These are phyloP conservation scores for Eupeodes latifasciatus DNA, from an alignment of 2,888 invertebrate species.

Conservation along the genomic window DNA sequence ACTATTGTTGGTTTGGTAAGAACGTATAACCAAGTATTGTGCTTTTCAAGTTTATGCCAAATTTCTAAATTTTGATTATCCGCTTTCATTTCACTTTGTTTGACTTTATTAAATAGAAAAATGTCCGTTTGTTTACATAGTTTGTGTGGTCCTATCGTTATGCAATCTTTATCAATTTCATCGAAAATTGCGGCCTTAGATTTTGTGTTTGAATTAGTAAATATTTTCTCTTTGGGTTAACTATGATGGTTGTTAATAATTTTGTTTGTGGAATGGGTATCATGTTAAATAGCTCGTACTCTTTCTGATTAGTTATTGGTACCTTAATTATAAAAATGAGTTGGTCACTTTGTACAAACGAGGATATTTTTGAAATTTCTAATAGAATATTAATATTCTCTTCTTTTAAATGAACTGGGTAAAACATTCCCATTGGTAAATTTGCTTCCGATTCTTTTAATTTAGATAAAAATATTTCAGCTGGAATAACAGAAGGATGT, in stretches of 20 bases:
- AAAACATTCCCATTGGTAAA: constrained; percentile 7
- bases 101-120: too few species aligned
- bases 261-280: not conserved
- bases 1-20: too few species aligned
- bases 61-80: too few species aligned
- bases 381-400: constrained; percentile 3
- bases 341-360: not conserved
- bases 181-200: too few species aligned
- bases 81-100: too few species aligned
- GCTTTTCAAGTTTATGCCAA: too few species aligned
- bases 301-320: constrained; percentile 6
- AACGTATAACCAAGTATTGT: too few species aligned
- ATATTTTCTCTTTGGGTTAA: not conserved
- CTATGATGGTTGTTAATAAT: not conserved
- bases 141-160: too few species aligned
- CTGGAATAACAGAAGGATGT: not conserved
- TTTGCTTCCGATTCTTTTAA: not conserved
- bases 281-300: not conserved
- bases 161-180: too few species aligned
- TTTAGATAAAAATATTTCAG: not conserved
- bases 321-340: not conserved
- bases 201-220: too few species aligned
- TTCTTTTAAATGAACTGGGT: not conserved
- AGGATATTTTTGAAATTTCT: not conserved
- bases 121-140: too few species aligned